Evolutionary conservation across 2,888 invertebrate species (phyloP).

Genomic region (Sabatieria punctata): DNA sequence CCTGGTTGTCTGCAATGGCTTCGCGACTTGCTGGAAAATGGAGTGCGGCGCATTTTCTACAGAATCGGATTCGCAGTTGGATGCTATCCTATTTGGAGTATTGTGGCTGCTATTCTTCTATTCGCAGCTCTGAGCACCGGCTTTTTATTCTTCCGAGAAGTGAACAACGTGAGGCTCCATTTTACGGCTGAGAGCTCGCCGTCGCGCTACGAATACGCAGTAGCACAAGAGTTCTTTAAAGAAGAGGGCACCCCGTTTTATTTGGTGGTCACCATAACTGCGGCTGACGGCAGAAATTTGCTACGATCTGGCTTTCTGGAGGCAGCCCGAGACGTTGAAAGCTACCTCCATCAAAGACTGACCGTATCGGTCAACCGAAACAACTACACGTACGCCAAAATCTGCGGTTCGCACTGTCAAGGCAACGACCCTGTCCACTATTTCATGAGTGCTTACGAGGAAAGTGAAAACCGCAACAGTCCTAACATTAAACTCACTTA

Average conservation of each 20-base stretch:
- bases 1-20: too few relatives aligned
- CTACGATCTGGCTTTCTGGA: not conserved
- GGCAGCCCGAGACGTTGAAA: not conserved
- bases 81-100: not conserved
- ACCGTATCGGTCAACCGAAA: not conserved
- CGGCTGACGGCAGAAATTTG: not conserved
- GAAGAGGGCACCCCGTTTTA: not conserved
- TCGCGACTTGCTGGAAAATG: not conserved
- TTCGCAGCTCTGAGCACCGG: not conserved
- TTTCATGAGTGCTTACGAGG: conserved; percentile 1
- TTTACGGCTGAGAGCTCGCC: not conserved
- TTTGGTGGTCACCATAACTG: not conserved
- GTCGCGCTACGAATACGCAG: not conserved
- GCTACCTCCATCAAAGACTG: not conserved
- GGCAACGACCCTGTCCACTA: not conserved
- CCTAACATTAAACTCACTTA: conserved; percentile 25
- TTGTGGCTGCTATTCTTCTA: not conserved
- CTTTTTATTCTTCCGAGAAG: not conserved
- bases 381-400: not conserved
- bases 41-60: not conserved
- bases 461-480: not conserved
- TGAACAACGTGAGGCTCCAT: not conserved
- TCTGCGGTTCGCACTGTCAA: conserved; percentile 1
- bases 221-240: conserved; percentile 1
- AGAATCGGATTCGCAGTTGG: not conserved